phyloP scores from a whole-genome alignment of 37 sponge, comb jelly and placozoan species.

The Axinella damicornis region DNA sequence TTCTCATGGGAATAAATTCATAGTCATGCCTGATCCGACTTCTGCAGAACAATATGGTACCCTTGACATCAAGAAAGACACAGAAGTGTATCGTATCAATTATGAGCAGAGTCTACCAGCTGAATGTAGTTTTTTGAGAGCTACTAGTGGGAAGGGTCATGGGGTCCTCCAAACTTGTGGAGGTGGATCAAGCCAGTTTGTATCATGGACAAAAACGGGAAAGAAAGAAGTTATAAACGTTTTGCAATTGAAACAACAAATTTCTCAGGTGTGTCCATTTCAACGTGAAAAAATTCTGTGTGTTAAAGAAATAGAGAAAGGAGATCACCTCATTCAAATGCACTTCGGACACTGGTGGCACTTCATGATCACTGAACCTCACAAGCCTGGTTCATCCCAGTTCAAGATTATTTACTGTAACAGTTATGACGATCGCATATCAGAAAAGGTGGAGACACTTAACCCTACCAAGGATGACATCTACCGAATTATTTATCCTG shows the following conservation, averaged over 20 bases:
- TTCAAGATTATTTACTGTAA: not conserved
- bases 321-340: not conserved
- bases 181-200: not conserved
- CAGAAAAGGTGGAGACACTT: not conserved
- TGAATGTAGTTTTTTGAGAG: constrained; percentile 7
- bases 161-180: not conserved
- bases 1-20: not conserved
- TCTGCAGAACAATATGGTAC: no score
- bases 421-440: not conserved
- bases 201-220: constrained; percentile 44
- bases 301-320: not conserved
- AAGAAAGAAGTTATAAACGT: constrained; percentile 4
- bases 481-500: constrained; percentile 39
- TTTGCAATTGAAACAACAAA: constrained; percentile 2
- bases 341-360: not conserved
- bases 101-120: constrained; percentile 20
- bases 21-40: not conserved
- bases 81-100: constrained; percentile 38
- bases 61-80: constrained; percentile 6
- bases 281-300: constrained; percentile 29
- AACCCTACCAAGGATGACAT: not conserved
- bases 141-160: constrained; percentile 10
- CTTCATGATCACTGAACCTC: constrained; percentile 1
- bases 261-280: constrained; percentile 30
- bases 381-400: no score